These are phyloP conservation scores for Sceloporus tristichus DNA, from an alignment of 2,113 vertebrate genomes.

Conservation along the genomic window DNA sequence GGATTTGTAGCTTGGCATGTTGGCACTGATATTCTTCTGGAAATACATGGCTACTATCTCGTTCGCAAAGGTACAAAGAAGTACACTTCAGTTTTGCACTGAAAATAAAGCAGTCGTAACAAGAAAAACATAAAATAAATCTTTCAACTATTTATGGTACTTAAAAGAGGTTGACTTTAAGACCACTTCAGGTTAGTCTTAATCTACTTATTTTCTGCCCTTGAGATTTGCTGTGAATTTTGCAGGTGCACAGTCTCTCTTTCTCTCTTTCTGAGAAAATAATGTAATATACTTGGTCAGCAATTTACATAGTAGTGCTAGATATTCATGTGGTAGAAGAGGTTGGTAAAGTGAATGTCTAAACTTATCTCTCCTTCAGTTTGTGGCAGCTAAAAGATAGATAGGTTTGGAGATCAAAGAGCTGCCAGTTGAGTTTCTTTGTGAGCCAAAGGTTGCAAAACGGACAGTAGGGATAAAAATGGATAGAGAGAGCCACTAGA, in stretches of 20 bases:
- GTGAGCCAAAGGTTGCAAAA: too few relatives aligned
- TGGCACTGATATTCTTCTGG: constrained; percentile 79
- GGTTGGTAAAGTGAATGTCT: background rate
- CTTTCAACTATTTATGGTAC: background rate
- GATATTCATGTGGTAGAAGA: background rate
- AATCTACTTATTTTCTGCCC: background rate
- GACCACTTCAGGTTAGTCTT: background rate
- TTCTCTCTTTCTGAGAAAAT: too few relatives aligned
- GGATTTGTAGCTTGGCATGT: constrained; percentile 87
- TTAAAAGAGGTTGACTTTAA: background rate
- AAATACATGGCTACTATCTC: constrained; percentile 82
- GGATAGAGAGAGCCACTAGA: too few relatives aligned
- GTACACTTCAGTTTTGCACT: background rate
- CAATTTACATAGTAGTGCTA: too few relatives aligned
- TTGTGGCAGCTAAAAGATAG: too few relatives aligned
- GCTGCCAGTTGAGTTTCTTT: too few relatives aligned
- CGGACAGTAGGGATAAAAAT: too few relatives aligned
- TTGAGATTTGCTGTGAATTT: background rate
- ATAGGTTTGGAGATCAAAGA: too few relatives aligned
- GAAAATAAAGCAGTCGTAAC: background rate
- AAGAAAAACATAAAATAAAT: background rate
- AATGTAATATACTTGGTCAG: too few relatives aligned
- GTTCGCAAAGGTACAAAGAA: constrained; percentile 76
- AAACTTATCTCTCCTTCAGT: background rate
- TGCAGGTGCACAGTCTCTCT: too few relatives aligned